These are phyloP conservation scores for Ahaetulla prasina DNA, from an alignment of 2,113 vertebrate genomes.

Conservation along the genomic window DNA sequence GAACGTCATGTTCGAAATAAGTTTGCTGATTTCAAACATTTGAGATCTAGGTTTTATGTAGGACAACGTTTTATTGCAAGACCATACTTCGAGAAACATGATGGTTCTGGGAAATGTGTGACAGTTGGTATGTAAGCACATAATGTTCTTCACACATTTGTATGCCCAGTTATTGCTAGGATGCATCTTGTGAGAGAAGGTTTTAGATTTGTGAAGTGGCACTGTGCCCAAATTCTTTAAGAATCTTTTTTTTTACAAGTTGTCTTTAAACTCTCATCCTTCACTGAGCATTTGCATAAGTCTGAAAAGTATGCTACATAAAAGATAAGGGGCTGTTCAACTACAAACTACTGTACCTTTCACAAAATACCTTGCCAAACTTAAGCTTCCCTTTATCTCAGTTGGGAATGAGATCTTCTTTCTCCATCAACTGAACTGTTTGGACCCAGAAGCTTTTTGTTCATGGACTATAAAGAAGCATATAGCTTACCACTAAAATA, in stretches of 20 bases:
- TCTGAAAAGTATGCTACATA: neutral
- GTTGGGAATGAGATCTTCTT: neutral
- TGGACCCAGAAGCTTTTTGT: neutral
- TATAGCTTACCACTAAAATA: neutral
- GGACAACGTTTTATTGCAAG: neutral
- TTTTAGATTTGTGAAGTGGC: neutral
- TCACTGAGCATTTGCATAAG: neutral
- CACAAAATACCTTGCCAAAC: neutral
- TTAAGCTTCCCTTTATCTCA: neutral
- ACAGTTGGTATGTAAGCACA: neutral
- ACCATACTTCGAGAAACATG: neutral
- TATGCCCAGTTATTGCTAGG: neutral
- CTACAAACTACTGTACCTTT: neutral
- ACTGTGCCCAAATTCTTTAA: neutral
- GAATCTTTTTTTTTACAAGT: neutral
- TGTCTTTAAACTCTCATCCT: neutral
- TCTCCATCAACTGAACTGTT: neutral
- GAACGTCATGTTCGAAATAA: neutral
- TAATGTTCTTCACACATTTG: neutral
- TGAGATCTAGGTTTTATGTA: neutral
- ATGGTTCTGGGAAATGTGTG: neutral
- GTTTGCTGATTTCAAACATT: neutral
- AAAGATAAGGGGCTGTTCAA: neutral
- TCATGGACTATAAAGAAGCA: neutral
- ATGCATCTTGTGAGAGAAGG: neutral